Evolutionary conservation across 2,888 invertebrate genomes (phyloP), one percentile per base, ranked within the genome.

Genomic region (Drosophila siamana): DNA sequence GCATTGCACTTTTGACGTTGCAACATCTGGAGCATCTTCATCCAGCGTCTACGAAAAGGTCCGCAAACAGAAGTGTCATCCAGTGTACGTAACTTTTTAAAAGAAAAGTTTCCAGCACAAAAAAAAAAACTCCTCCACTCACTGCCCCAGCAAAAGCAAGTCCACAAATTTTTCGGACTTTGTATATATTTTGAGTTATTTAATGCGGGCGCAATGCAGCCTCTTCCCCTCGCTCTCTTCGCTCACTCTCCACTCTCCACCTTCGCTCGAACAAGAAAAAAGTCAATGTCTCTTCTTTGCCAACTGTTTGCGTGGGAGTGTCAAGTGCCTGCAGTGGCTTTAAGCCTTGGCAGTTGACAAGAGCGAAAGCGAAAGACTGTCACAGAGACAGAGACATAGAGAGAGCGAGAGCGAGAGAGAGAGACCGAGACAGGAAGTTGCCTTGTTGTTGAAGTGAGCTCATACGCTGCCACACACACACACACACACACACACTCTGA

Each of bases 1-100:
- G 68, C 52, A 69, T 74, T 87, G 88, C 82, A 87, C 82, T 83
- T 83, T 87, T 87, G 82, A 79, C 77, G 79, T 76, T 85, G 88
- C 86, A 83, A 86, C 83, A 83, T 82, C 86, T 83, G 88, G 74
- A 43, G 6, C 60, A 11, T n/a, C 56, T 33, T 11, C 48, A 26
- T 30, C 52, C 56, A 28, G 26, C 11, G 51, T 40, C 51, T 15
- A 13, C 16, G 11, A 46, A 62, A 62, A 50, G 67, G 57, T 54
- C 59, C 54, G 30, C 72, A 65, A 70, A 63, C 64, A 79, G 64
- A 86, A 88, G 86, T 83, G 83, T 86, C 86, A 83, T 83, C 70
- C 83, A 83, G 72, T 77, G 66, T 82, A 78, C 80, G 86, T 80
- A 86, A 88, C 84, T 88, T 88, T 84, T 88, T 83, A 88, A 84